Conservation (phyloP, 2,888 invertebrate genomes). For the Ectobius pallidus region DNA sequence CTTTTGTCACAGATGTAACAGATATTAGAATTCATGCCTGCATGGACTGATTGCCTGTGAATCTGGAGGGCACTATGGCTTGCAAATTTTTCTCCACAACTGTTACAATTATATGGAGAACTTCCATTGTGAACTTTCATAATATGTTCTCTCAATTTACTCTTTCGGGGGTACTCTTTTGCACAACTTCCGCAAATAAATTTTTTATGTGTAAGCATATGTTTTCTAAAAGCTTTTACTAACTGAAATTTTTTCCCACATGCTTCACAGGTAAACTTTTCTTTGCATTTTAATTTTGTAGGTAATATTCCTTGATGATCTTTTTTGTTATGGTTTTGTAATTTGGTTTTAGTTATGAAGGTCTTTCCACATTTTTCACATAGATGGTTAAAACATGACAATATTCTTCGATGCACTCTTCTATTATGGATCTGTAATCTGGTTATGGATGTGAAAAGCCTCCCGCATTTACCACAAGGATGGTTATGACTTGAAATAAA, state of each 20-base stretch:
- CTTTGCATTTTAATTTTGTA: too few species aligned
- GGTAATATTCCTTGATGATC: background rate
- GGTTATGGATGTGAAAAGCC: background rate
- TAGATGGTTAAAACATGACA: background rate
- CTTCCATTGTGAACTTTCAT: conserved; percentile 7
- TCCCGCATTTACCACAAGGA: too few species aligned
- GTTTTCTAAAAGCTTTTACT: background rate
- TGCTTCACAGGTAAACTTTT: background rate
- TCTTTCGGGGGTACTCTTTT: too few species aligned
- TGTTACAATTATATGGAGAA: background rate
- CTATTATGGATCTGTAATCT: background rate
- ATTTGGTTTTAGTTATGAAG: background rate
- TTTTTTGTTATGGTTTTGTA: background rate
- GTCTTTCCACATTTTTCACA: background rate
- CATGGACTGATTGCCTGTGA: conserved; percentile 52
- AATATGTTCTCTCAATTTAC: too few species aligned
- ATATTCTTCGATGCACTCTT: background rate
- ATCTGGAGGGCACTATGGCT: background rate
- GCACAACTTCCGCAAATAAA: background rate
- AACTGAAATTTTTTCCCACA: background rate
- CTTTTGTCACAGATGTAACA: conserved; percentile 58
- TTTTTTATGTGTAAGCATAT: background rate
- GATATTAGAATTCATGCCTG: conserved; percentile 49
- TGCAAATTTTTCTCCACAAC: background rate
- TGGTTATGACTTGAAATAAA: too few species aligned